Conservation (phyloP, 2,888 invertebrate genomes). For the Pocota personata region DNA sequence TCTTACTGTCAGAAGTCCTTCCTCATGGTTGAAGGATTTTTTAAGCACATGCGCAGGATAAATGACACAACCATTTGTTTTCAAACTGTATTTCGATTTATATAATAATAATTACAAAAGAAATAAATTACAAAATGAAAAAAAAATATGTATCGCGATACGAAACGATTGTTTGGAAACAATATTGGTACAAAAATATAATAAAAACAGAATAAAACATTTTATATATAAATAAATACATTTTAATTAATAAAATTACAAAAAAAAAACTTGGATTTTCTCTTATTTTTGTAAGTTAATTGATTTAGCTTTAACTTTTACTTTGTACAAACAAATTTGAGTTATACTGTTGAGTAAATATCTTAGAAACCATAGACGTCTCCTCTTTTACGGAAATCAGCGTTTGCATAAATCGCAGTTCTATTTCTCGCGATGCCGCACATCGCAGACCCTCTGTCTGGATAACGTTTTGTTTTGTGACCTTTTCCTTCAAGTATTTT, state of each 20-base stretch:
- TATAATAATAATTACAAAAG: conserved; percentile 20
- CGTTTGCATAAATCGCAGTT: conserved; percentile 89
- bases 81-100: conserved; percentile 47
- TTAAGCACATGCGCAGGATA: conserved; percentile 43
- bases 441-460: conserved; percentile 86
- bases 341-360: conserved; percentile 3
- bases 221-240: conserved; percentile 51
- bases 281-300: not conserved
- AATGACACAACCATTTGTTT: not conserved
- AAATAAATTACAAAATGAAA: conserved; percentile 34
- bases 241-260: conserved; percentile 33
- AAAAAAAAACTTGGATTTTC: not conserved
- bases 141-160: not conserved
- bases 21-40: not conserved
- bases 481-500: conserved; percentile 87
- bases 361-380: conserved; percentile 88
- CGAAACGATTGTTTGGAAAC: not conserved
- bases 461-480: conserved; percentile 86
- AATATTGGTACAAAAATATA: conserved; percentile 5
- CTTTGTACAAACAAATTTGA: conserved; percentile 59
- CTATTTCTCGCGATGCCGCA: conserved; percentile 88
- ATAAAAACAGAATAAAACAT: not conserved
- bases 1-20: not conserved
- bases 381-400: conserved; percentile 92
- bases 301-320: conserved; percentile 24